These are phyloP conservation scores for Pycnonotus jocosus DNA, from an alignment of 2,113 vertebrate species.

Conservation along the genomic window DNA sequence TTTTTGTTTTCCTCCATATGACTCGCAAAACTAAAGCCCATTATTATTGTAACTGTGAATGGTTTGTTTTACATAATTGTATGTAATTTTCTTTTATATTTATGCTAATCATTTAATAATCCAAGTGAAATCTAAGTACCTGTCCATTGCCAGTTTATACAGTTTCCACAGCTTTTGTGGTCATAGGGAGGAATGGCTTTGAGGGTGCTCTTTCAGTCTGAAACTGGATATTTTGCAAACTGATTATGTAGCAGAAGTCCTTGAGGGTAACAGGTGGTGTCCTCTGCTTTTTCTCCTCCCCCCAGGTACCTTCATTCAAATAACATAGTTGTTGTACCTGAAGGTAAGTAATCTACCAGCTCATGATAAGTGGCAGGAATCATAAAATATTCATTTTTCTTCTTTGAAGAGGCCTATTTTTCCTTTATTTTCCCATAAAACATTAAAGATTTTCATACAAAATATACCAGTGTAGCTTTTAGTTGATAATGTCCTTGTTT, in stretches of 20 bases:
- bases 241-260: constrained; percentile 42
- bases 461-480: not conserved
- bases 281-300: constrained; percentile 42
- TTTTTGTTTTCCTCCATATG: not conserved
- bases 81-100: not conserved
- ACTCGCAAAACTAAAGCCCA: not conserved
- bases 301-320: constrained; percentile 94
- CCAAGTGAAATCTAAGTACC: not conserved
- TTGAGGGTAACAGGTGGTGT: constrained; percentile 51
- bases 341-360: constrained; percentile 79
- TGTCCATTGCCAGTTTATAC: constrained; percentile 15
- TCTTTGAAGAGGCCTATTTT: constrained; percentile 14
- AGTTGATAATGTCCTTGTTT: not conserved
- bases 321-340: constrained; percentile 93
- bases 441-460: not conserved
- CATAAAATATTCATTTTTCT: constrained; percentile 31
- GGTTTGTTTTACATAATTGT: not conserved
- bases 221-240: constrained; percentile 49
- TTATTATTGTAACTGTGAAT: not conserved
- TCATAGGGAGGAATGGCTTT: not conserved
- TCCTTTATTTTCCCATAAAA: constrained; percentile 29
- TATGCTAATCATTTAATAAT: not conserved
- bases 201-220: constrained; percentile 12
- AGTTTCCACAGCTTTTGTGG: constrained; percentile 32
- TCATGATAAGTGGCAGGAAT: constrained; percentile 25